A percentile compares a stretch with the other conserved stretches of the same genome.
phyloP scores from a whole-genome alignment of 1,140 invertebrate species.

The Drosophila micromelanica region DNA sequence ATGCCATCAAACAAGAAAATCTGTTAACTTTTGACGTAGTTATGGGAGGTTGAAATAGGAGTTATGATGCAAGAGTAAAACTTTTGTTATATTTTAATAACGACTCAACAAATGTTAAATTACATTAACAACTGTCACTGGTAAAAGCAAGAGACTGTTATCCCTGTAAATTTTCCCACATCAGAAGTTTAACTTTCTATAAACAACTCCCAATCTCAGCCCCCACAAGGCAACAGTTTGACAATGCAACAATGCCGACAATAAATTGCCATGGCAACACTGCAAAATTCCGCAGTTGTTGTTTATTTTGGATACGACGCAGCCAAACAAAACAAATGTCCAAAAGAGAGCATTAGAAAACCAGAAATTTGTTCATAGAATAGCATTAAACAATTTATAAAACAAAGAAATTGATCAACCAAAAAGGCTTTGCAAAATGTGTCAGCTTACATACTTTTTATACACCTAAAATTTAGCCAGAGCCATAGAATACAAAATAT shows the following conservation, averaged over 20 bases:
- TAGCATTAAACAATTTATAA: background rate
- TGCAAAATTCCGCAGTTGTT: slow-evolving; percentile 73
- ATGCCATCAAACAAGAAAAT: no score
- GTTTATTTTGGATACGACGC: slow-evolving; percentile 78
- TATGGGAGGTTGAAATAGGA: no score
- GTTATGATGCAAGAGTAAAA: no score
- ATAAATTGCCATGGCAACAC: slow-evolving; percentile 63
- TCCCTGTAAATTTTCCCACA: background rate
- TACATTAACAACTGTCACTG: background rate
- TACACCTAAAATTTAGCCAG: slow-evolving; percentile 50
- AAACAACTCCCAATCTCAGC: slow-evolving; percentile 11
- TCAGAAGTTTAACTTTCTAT: background rate
- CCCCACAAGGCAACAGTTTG: slow-evolving; percentile 68
- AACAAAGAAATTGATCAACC: background rate
- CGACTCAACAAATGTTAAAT: background rate
- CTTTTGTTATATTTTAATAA: background rate
- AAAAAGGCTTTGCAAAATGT: slow-evolving; percentile 49
- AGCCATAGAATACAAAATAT: slow-evolving; percentile 30
- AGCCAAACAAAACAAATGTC: slow-evolving; percentile 37
- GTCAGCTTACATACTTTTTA: slow-evolving; percentile 52
- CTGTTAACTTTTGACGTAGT: no score
- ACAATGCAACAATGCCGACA: slow-evolving; percentile 68
- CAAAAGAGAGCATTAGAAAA: slow-evolving; percentile 5
- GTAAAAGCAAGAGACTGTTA: background rate
- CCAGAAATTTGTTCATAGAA: slow-evolving; percentile 13